Percentiles rank a stretch among this genome's conserved stretches.
Evolutionary conservation across 2,113 vertebrate species (phyloP).

Genomic region (Apus apus): DNA sequence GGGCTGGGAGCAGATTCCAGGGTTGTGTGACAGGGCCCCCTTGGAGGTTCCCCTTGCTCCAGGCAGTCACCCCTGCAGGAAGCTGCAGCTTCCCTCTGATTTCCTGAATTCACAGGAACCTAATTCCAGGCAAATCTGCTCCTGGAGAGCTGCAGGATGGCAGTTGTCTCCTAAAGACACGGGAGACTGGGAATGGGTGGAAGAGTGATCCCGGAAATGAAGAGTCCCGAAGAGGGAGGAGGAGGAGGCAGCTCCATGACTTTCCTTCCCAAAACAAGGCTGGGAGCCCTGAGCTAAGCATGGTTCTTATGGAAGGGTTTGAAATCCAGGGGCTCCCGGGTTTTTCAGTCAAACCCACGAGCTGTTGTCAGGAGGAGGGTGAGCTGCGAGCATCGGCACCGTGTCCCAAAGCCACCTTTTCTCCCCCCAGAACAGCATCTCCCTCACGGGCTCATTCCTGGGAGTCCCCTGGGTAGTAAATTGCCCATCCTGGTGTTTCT

Average conservation of each 20-base stretch:
- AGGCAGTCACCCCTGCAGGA: too few species aligned
- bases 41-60: background rate
- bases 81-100: background rate
- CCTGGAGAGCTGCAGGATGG: background rate
- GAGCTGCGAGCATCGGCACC: too few species aligned
- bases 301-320: background rate
- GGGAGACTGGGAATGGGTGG: background rate
- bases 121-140: background rate
- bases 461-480: background rate
- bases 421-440: background rate
- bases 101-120: background rate
- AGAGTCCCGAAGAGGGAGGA: background rate
- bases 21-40: background rate
- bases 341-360: fast-evolving
- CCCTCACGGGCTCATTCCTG: fast-evolving
- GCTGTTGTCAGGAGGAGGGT: too few species aligned
- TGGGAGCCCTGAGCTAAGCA: fast-evolving
- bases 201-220: background rate
- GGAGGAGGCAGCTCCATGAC: too few species aligned
- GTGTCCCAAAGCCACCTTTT: background rate
- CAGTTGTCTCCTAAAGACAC: background rate
- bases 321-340: background rate
- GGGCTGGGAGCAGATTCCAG: too few species aligned
- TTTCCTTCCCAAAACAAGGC: background rate
- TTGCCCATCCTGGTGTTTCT: fast-evolving